Conservation (phyloP, 35 echinoderm and acorn worm species). For the Apostichopus californicus region DNA sequence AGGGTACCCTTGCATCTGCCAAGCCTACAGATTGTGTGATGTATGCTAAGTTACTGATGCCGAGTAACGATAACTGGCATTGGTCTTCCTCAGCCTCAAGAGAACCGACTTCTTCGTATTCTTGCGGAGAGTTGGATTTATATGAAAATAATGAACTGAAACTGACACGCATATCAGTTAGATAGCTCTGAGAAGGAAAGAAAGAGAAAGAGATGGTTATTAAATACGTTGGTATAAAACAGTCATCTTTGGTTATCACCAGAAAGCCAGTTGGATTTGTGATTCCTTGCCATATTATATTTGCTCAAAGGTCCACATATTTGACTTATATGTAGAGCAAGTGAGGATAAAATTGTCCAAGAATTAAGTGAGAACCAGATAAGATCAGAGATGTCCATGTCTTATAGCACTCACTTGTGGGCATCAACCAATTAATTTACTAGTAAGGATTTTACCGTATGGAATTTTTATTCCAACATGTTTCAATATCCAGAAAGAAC, state of each 20-base stretch:
- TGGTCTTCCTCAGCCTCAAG: conserved; percentile 47
- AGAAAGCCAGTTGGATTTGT: too few relatives aligned
- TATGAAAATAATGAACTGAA: conserved; percentile 13
- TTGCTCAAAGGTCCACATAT: background rate
- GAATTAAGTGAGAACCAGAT: too few relatives aligned
- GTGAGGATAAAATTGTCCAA: too few relatives aligned
- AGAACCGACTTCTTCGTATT: background rate
- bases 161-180: conserved; percentile 39
- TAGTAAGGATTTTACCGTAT: too few relatives aligned
- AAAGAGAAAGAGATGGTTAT: background rate
- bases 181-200: conserved; percentile 17
- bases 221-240: too few relatives aligned
- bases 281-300: background rate
- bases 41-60: conserved; percentile 37
- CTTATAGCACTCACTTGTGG: too few relatives aligned
- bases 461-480: too few relatives aligned
- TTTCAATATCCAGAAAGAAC: too few relatives aligned
- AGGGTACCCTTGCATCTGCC: conserved; percentile 28
- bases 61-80: conserved; percentile 46
- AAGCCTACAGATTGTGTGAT: background rate
- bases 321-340: too few relatives aligned
- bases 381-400: too few relatives aligned
- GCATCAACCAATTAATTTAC: too few relatives aligned
- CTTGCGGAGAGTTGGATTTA: background rate
- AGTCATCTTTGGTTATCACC: too few relatives aligned